phyloP scores from a whole-genome alignment of 2,888 invertebrate species.

The Agrochola lychnidis region DNA sequence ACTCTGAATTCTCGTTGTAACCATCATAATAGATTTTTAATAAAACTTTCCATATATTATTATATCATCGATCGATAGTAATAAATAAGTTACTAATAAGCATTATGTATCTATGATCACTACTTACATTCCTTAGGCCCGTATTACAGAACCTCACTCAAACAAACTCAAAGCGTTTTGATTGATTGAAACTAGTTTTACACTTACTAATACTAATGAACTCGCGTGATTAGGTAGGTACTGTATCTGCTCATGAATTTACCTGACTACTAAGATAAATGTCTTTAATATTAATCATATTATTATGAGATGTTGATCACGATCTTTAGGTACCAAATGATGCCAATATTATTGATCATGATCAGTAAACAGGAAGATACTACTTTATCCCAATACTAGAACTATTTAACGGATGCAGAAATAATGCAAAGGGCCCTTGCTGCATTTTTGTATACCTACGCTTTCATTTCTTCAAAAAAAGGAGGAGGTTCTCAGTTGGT shows the following conservation, averaged over 20 bases:
- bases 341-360: slow-evolving; percentile 14
- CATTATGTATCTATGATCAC: not conserved
- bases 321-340: slow-evolving; percentile 5
- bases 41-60: not conserved
- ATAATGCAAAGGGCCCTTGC: not conserved
- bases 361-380: slow-evolving; percentile 14
- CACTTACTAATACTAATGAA: no score
- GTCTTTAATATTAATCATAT: not conserved
- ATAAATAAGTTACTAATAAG: not conserved
- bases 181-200: no score
- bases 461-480: not conserved
- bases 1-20: not conserved
- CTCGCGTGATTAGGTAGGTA: no score
- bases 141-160: no score
- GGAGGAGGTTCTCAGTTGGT: no score
- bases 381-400: not conserved
- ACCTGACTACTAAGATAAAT: not conserved
- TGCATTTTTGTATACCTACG: not conserved
- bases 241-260: not conserved
- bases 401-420: no score
- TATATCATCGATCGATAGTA: not conserved
- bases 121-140: not conserved
- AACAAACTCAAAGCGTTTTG: no score
- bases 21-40: not conserved
- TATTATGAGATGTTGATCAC: not conserved